Conservation (phyloP, 2,888 invertebrate genomes). For the Synanthedon vespiformis region DNA sequence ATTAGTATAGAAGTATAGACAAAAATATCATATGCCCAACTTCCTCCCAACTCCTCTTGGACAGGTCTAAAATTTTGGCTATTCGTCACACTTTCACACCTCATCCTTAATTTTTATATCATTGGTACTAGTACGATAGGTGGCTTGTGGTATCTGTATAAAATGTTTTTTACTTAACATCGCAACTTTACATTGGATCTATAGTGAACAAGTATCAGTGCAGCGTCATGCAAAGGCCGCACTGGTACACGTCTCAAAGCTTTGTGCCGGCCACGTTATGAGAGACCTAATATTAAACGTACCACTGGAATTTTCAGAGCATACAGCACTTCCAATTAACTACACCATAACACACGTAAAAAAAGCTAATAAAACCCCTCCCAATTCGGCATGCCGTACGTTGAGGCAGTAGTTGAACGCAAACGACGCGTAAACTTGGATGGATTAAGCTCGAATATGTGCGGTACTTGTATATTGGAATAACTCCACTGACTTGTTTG, state of each 20-base stretch:
- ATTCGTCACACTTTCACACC: no score
- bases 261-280: not conserved
- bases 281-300: not conserved
- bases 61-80: no score
- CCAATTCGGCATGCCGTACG: conserved; percentile 24
- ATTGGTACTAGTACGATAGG: no score
- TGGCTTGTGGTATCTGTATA: no score
- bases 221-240: not conserved
- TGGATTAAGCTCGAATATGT: conserved; percentile 33
- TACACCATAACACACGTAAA: conserved; percentile 5
- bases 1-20: no score
- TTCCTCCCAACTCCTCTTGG: no score
- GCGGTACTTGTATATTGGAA: not conserved
- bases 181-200: no score
- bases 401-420: conserved; percentile 29
- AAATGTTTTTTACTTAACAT: no score
- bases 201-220: no score
- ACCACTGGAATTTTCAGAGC: not conserved
- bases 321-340: conserved; percentile 11
- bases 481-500: not conserved
- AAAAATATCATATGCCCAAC: no score
- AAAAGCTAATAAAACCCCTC: conserved; percentile 17
- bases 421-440: conserved; percentile 46
- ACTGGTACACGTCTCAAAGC: not conserved
- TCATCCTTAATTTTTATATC: no score